These are phyloP conservation scores for Zygogramma bicolorata DNA, from an alignment of 2,888 invertebrate genomes.

Conservation along the genomic window DNA sequence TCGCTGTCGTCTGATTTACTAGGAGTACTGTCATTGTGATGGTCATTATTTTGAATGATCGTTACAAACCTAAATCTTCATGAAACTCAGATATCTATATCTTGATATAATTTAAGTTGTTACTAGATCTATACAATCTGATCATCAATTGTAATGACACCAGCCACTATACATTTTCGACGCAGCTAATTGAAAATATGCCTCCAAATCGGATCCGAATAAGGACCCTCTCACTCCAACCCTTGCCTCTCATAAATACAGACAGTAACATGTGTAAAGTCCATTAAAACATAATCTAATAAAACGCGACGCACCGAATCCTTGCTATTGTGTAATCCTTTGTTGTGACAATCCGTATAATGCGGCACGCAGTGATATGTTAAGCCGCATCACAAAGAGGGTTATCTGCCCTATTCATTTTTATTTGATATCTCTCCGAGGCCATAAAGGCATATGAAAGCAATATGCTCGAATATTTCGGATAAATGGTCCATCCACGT, in stretches of 20 bases:
- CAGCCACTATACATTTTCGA: background rate
- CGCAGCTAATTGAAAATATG: background rate
- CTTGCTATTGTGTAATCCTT: conserved; percentile 29
- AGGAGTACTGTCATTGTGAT: no score
- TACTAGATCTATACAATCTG: no score
- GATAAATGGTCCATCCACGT: conserved; percentile 26
- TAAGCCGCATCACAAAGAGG: conserved; percentile 34
- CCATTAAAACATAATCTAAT: conserved; percentile 45
- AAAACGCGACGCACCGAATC: conserved; percentile 32
- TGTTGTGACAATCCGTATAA: conserved; percentile 39
- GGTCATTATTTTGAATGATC: no score
- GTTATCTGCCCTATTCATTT: conserved; percentile 31
- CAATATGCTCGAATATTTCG: conserved; percentile 33
- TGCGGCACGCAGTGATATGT: conserved; percentile 31
- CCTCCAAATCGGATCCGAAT: background rate
- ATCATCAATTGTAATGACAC: no score
- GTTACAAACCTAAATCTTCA: no score
- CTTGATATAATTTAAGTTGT: no score
- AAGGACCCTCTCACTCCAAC: background rate
- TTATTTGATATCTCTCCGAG: conserved; percentile 16
- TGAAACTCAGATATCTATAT: no score
- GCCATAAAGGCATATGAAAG: conserved; percentile 24
- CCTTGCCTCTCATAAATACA: conserved; percentile 11
- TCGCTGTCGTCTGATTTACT: no score
- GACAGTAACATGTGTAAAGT: conserved; percentile 40